phyloP scores from a whole-genome alignment of 2,888 invertebrate species.

The Strigamia crassipes region DNA sequence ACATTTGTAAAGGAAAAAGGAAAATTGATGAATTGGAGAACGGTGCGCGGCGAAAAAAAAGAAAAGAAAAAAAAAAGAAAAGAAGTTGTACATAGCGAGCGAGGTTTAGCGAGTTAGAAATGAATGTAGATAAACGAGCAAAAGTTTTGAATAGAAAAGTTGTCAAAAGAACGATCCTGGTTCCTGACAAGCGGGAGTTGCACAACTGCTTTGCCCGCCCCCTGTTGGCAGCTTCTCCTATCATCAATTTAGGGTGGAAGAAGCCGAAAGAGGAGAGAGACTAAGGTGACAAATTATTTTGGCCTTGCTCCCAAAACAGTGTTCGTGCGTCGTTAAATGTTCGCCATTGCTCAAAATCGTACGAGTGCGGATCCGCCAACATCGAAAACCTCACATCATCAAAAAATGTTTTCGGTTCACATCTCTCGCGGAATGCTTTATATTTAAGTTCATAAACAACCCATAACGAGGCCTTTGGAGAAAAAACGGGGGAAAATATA shows the following conservation, averaged over 20 bases:
- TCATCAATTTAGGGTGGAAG: constrained; percentile 1
- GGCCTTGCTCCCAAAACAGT: constrained; percentile 2
- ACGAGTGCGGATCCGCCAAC: neutral
- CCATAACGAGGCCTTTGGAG: neutral
- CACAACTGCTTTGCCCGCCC: neutral
- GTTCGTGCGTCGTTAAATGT: neutral
- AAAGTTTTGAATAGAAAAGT: constrained; percentile 10
- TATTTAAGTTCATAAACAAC: neutral
- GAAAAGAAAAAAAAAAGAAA: too few relatives aligned
- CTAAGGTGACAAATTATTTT: constrained; percentile 10
- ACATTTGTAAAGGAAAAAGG: too few relatives aligned
- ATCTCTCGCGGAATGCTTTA: neutral
- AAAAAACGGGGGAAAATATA: neutral
- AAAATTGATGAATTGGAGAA: neutral
- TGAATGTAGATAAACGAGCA: neutral
- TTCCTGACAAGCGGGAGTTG: neutral
- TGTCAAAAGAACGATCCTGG: neutral
- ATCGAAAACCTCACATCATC: constrained; percentile 10
- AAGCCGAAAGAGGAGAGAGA: neutral
- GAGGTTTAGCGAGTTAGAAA: neutral
- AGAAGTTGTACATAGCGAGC: neutral
- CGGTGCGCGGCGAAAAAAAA: too few relatives aligned
- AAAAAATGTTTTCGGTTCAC: constrained; percentile 4
- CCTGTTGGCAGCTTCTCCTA: constrained; percentile 10
- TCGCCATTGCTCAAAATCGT: constrained; percentile 10